Base-by-base conservation (phyloP, 2,888 invertebrate species). In the Seira ritae region DNA sequence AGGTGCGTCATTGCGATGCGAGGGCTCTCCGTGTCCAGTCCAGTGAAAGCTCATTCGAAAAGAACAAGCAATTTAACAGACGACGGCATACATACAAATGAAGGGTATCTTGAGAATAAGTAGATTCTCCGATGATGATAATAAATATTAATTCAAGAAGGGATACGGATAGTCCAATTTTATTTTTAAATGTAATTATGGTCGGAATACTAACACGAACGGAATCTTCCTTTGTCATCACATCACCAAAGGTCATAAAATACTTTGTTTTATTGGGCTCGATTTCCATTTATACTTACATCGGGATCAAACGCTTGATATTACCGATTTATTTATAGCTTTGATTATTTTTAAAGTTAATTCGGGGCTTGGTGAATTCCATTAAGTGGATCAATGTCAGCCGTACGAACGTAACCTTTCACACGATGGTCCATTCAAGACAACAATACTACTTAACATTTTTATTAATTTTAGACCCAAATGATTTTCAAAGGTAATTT, bases 1-100 rank as follows among this genome's bases (percentile, higher is more conserved):
- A 77, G 80, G 84, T 85, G 80, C 84, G 74, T 62, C 70, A 70
- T 50, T 50, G n/a, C n/a, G n/a, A n/a, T n/a, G n/a, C n/a, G n/a
- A n/a, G n/a, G n/a, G n/a, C n/a, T n/a, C n/a, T n/a, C n/a, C n/a
- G n/a, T n/a, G n/a, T n/a, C n/a, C n/a, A n/a, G n/a, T n/a, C n/a
- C n/a, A n/a, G n/a, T n/a, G n/a, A n/a, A n/a, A n/a, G n/a, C n/a
- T n/a, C n/a, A n/a, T n/a, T n/a, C n/a, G n/a, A n/a, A n/a, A n/a
- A n/a, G n/a, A n/a, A n/a, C n/a, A n/a, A n/a, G n/a, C n/a, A n/a
- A n/a, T n/a, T n/a, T n/a, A n/a, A n/a, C n/a, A n/a, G n/a, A n/a
- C n/a, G 23, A 65, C 4, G 20, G 23, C 4, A 65, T 65, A 20
- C 19, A 65, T 65, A 20, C 15, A 65, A 65, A 65, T 65, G 65